These are phyloP conservation scores for Caenorhabditis inopinata DNA, from an alignment of 1,140 invertebrate species.

Conservation along the genomic window DNA sequence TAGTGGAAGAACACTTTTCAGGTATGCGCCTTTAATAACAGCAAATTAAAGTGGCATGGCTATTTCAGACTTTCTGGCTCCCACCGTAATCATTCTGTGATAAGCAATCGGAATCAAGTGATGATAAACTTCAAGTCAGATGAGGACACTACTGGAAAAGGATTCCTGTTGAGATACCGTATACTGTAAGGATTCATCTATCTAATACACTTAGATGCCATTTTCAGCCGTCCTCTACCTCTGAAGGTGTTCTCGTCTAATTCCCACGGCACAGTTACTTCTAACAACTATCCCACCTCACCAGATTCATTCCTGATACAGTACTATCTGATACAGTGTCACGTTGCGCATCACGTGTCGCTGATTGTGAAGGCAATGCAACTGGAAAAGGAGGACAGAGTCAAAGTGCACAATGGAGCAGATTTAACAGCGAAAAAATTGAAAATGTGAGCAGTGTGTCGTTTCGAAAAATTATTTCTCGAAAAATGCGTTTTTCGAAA, in stretches of 20 bases:
- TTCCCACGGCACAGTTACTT: not conserved
- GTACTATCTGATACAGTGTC: conserved; percentile 9
- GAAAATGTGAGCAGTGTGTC: not conserved
- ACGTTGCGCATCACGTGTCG: not conserved
- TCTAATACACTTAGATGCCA: not conserved
- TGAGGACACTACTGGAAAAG: not conserved
- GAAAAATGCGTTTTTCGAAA: too few relatives aligned
- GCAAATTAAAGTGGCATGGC: too few relatives aligned
- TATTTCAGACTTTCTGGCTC: conserved; percentile 10
- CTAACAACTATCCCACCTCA: not conserved
- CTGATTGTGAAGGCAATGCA: not conserved
- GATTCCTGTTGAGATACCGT: conserved; percentile 8
- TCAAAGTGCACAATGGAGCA: not conserved
- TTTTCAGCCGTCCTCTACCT: not conserved
- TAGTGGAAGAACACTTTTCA: not conserved
- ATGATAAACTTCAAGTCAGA: conserved; percentile 29
- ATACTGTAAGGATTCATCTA: conserved; percentile 4
- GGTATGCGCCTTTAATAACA: not conserved
- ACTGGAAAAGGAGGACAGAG: not conserved
- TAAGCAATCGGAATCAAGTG: not conserved
- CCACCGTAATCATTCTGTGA: not conserved
- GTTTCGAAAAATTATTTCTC: too few relatives aligned
- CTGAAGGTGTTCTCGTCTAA: not conserved
- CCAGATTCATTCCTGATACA: conserved; percentile 9
- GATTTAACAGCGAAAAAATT: not conserved